Percentiles rank a stretch among this genome's conserved stretches.
phyloP scores from a whole-genome alignment of 2,113 vertebrate species.

The Macquaria australasica region DNA sequence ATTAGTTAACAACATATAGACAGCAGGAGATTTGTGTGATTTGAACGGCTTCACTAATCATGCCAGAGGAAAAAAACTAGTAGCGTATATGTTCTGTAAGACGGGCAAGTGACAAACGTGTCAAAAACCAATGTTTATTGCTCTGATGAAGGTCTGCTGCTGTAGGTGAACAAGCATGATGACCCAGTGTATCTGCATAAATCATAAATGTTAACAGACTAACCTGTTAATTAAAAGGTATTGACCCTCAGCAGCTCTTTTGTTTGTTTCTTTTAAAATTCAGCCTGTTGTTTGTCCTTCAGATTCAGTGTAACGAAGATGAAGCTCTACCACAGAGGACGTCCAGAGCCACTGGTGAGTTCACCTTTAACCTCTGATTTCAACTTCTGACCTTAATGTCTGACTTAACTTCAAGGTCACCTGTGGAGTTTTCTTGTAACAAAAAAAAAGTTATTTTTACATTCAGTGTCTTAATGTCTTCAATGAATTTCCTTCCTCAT shows the following conservation, averaged over 20 bases:
- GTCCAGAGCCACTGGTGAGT: constrained; percentile 76
- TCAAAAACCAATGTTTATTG: background rate
- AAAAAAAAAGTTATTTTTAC: background rate
- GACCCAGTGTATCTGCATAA: background rate
- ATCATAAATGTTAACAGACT: background rate
- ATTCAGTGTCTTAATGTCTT: background rate
- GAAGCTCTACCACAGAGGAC: constrained; percentile 83
- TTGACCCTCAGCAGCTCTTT: background rate
- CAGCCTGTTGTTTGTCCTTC: constrained; percentile 8
- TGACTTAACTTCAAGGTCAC: background rate
- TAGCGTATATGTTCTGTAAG: background rate
- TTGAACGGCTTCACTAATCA: background rate
- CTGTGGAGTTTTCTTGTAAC: background rate
- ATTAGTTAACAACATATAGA: background rate
- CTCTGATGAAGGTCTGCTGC: background rate
- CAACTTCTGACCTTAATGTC: background rate
- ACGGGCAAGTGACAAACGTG: background rate
- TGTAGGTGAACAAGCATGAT: background rate
- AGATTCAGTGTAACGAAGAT: constrained; percentile 96
- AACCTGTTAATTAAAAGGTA: background rate
- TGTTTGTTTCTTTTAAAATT: constrained; percentile 17
- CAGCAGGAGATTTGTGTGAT: no score
- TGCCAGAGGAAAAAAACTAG: background rate
- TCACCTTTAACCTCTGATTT: background rate
- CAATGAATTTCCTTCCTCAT: no score